Evolutionary conservation across 2,797 vertebrate species (phyloP).

Genomic region (Pogonophryne albipinna): DNA sequence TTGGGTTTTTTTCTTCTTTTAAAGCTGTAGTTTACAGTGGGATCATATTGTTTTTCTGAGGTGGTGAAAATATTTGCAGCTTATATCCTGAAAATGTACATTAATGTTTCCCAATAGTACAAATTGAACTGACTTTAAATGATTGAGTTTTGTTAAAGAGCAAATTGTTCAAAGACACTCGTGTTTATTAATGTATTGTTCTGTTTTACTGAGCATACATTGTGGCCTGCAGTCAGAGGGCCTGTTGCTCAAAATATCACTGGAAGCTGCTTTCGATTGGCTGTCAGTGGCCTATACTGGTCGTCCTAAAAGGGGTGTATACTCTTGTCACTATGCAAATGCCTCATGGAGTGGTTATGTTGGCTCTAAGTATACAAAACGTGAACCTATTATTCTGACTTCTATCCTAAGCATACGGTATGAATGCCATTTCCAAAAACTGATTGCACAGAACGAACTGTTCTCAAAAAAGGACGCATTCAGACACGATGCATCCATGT

Average conservation of each 20-base stretch:
- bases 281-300: conserved; percentile 5
- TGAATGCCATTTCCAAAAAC: conserved; percentile 53
- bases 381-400: conserved; percentile 19
- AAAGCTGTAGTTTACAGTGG: conserved; percentile 62
- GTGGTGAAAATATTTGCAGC: conserved; percentile 42
- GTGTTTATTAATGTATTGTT: conserved; percentile 22
- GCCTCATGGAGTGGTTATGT: conserved; percentile 46
- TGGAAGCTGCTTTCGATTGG: conserved; percentile 43
- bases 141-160: not conserved
- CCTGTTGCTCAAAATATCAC: conserved; percentile 28
- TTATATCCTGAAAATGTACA: conserved; percentile 24
- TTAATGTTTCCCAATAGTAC: conserved; percentile 1
- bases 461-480: conserved; percentile 39
- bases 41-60: conserved; percentile 37
- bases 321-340: conserved; percentile 51
- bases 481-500: conserved; percentile 43
- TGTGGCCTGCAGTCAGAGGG: conserved; percentile 16
- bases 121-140: conserved; percentile 3
- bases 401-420: conserved; percentile 37
- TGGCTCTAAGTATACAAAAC: conserved; percentile 39
- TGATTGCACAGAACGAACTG: conserved; percentile 44
- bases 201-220: conserved; percentile 42
- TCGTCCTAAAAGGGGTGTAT: conserved; percentile 25
- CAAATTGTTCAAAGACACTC: conserved; percentile 4
- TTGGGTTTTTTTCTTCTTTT: conserved; percentile 15